Evolutionary conservation across 2,888 invertebrate genomes (phyloP).

Genomic region (Mimumesa dahlbomi): DNA sequence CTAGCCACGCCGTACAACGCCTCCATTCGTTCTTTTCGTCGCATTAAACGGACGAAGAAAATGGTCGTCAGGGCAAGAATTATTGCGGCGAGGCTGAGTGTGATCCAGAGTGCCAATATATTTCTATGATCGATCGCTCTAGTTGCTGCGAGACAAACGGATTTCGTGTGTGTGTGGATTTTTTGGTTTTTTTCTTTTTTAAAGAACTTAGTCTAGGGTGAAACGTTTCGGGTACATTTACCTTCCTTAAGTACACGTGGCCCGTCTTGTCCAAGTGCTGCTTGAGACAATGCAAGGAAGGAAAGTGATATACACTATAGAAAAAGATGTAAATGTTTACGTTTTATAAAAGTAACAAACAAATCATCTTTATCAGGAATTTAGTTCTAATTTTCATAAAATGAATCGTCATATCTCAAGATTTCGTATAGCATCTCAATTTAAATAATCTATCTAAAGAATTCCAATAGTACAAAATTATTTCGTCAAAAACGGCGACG

Average conservation of each 20-base stretch:
- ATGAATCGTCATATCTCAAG: too few relatives aligned
- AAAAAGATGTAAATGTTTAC: slow-evolving; percentile 12
- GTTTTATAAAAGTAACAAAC: not conserved
- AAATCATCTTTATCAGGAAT: not conserved
- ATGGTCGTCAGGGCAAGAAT: slow-evolving; percentile 64
- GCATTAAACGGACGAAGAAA: slow-evolving; percentile 68
- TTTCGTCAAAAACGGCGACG: too few relatives aligned
- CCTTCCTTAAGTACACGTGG: slow-evolving; percentile 71
- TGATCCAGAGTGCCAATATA: slow-evolving; percentile 69
- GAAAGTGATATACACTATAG: slow-evolving; percentile 25
- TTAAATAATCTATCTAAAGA: not conserved
- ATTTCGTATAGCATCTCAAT: too few relatives aligned
- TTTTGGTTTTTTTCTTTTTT: too few relatives aligned
- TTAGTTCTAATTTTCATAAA: too few relatives aligned
- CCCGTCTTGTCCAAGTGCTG: slow-evolving; percentile 69
- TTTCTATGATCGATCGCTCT: slow-evolving; percentile 67
- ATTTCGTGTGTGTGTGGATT: too few relatives aligned
- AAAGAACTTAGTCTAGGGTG: too few relatives aligned
- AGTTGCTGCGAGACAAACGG: slow-evolving; percentile 62
- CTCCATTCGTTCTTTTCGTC: slow-evolving; percentile 69
- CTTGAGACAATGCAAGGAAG: slow-evolving; percentile 27
- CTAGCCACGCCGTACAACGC: slow-evolving; percentile 70
- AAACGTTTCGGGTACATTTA: slow-evolving; percentile 51
- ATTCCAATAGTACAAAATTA: too few relatives aligned
- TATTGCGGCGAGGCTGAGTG: slow-evolving; percentile 65